Conservation (phyloP, 1,140 invertebrate species). For the Physella acuta region DNA sequence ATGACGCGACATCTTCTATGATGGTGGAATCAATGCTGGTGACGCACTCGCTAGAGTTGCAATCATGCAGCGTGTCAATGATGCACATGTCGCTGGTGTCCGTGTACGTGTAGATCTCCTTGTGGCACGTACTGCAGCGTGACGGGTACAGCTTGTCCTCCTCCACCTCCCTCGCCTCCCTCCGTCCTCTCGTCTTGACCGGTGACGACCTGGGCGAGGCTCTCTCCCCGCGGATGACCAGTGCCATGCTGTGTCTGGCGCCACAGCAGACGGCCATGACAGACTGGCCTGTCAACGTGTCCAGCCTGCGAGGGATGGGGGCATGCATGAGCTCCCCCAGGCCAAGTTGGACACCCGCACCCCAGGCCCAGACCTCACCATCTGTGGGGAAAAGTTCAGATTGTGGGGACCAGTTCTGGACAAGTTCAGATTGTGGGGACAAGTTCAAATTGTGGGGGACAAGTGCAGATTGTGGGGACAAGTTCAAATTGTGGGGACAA, state of each 20-base stretch:
- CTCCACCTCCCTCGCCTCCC: conserved; percentile 69
- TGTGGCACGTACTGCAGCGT: conserved; percentile 45
- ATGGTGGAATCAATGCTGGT: conserved; percentile 4
- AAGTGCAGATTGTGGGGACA: no score
- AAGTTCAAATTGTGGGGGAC: no score
- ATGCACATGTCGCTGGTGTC: conserved; percentile 72
- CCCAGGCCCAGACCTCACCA: conserved; percentile 77
- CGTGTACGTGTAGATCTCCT: conserved; percentile 64
- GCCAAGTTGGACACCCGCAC: conserved; percentile 71
- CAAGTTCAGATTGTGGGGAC: background rate
- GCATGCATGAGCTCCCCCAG: conserved; percentile 59
- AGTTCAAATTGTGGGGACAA: no score
- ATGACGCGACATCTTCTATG: conserved; percentile 9
- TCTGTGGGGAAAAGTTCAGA: conserved; percentile 65
- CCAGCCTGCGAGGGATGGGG: conserved; percentile 66
- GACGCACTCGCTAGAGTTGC: conserved; percentile 14
- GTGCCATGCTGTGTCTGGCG: conserved; percentile 69
- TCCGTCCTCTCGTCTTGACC: conserved; percentile 65
- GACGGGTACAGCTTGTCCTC: conserved; percentile 38
- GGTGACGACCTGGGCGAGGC: conserved; percentile 59
- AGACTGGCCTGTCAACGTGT: conserved; percentile 70
- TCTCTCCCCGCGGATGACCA: conserved; percentile 63
- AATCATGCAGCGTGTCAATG: conserved; percentile 54
- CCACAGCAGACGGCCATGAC: conserved; percentile 69
- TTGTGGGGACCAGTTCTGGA: background rate